Evolutionary conservation across 2,113 vertebrate genomes (phyloP).

Genomic region (Prietella phreatophila): DNA sequence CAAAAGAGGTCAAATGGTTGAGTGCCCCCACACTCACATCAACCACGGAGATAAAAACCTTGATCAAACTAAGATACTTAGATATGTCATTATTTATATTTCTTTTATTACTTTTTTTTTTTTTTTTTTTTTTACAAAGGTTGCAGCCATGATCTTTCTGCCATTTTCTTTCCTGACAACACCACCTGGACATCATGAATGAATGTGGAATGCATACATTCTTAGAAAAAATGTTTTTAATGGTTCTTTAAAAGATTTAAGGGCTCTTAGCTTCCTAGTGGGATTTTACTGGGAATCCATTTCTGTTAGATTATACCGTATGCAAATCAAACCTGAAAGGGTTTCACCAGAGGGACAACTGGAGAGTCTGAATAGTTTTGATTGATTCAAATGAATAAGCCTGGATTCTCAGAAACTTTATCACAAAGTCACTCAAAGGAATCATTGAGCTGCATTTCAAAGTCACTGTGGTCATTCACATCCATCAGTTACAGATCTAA

Average conservation of each 20-base stretch:
- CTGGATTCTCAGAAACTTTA: not conserved
- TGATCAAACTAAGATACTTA: not conserved
- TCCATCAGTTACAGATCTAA: not conserved
- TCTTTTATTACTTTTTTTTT: not conserved
- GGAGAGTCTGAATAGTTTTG: not conserved
- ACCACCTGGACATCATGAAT: not conserved
- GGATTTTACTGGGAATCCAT: conserved; percentile 3
- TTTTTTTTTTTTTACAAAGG: not conserved
- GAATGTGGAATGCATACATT: not conserved
- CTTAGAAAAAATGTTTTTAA: not conserved
- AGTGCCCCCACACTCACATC: conserved; percentile 43
- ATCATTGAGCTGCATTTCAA: not conserved
- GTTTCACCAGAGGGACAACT: not conserved
- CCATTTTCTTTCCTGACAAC: not conserved
- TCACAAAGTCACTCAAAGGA: not conserved
- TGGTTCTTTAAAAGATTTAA: not conserved
- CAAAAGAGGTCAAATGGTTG: conserved; percentile 40
- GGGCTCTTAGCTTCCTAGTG: not conserved
- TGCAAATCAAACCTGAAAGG: not conserved
- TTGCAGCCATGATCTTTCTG: not conserved
- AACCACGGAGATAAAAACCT: conserved; percentile 33
- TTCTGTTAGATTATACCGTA: not conserved
- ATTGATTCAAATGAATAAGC: not conserved
- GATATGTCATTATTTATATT: not conserved
- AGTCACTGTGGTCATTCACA: not conserved